Conservation (phyloP, 1,140 invertebrate genomes). For the Brachionus sp. region DNA sequence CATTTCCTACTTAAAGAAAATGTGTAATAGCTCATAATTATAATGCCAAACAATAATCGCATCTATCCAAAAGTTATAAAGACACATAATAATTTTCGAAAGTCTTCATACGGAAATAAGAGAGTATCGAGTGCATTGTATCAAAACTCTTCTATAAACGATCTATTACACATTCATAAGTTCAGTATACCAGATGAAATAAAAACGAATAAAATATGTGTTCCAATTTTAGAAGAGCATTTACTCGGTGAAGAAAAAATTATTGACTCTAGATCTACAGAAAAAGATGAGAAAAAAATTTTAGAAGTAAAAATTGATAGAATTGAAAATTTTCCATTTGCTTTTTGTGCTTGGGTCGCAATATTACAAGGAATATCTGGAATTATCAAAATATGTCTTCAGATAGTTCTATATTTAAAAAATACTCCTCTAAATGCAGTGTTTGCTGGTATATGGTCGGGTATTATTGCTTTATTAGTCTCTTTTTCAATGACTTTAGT, state of each 20-base stretch:
- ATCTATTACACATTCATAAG: neutral
- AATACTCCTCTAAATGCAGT: neutral
- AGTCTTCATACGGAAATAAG: neutral
- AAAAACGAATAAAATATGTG: neutral
- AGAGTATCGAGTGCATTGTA: neutral
- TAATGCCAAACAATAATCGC: neutral
- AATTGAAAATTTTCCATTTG: neutral
- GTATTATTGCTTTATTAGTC: neutral
- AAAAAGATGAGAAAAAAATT: neutral
- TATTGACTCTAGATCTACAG: neutral
- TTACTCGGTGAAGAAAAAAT: neutral
- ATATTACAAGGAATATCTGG: neutral
- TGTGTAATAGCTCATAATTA: neutral
- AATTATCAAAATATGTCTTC: neutral
- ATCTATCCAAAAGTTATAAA: neutral
- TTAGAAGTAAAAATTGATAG: neutral
- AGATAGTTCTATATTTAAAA: neutral
- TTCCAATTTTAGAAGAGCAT: neutral
- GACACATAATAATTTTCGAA: neutral
- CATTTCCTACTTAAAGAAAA: neutral
- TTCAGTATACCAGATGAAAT: neutral
- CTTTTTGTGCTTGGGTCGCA: neutral
- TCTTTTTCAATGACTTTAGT: neutral
- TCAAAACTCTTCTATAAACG: neutral
- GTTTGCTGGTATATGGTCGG: neutral